Base-by-base conservation (phyloP, 1,140 invertebrate genomes). In the Seison nebaliae region DNA sequence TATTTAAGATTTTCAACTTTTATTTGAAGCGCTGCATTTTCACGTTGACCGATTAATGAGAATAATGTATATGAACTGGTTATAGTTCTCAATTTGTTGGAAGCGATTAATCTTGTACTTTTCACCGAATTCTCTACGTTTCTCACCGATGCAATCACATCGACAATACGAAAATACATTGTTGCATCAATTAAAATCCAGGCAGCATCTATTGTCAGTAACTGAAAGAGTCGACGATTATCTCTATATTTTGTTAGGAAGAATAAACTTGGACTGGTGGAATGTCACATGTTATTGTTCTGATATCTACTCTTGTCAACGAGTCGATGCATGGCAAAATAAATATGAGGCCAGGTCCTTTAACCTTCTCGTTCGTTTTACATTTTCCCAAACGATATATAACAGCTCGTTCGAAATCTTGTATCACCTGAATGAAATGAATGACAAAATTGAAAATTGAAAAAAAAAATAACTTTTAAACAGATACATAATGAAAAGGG, bases 401-500 rank as follows among this genome's bases (percentile, higher is more conserved):
- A 26, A 26, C 24, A 3, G 24, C 24, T 26, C 24, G 24, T 26
- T 26, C 24, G 12, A 11, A 26, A 11, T 26, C 24, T 26, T 26
- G 24, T 26, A 26, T 12, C 9, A 26, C 24, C 24, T 26, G 2
- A 11, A 6, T 11, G 9, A 11, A 6, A 3, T 26, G 22, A 23
- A 6, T 23, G 11, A 23, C 5, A 6, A 23, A 23, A 26, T 3
- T 23, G 5, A 23, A 23, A 6, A 23, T 3, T 11, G 12, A 26
- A 3, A 26, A 26, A 2, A 11, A 6, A 28, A 55, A 64, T 67
- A 66, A 88, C 81, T 72, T 88, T 88, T 50, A 91, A 83, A 51
- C 80, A 88, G 22, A 88, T 68, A 51, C 80, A 76, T 1, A 88
- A 66, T 1, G 80, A 88, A 51, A 93, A 83, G 1, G 83, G 83